Base-by-base conservation (phyloP, 2,113 vertebrate species). In the Periophthalmodon schlosseri region DNA sequence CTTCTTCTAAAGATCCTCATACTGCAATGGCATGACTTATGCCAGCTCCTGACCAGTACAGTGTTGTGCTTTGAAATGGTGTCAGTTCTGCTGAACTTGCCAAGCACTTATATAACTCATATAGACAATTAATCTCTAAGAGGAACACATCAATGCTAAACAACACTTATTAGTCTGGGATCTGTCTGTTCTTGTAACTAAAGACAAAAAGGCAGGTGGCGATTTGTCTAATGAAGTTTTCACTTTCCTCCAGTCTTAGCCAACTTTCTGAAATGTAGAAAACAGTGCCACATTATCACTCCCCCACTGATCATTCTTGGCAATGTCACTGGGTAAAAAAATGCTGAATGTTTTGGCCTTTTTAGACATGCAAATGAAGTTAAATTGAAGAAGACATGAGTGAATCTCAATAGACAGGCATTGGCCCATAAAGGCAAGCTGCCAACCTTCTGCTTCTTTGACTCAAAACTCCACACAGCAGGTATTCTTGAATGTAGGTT, bases 341-440 rank as follows among this genome's bases (percentile, higher is more conserved):
- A 65, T n/a, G 18, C 69, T 71, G 72, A 84, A 80, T 75, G 67
- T 80, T 87, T 86, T 76, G 86, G 74, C 71, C 77, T 88, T 86
- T 84, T 87, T 70, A 86, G 76, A 69, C 82, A 89, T 89, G 86
- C 68, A 86, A 86, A 89, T 88, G 36, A 88, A 72, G 28, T 66
- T 68, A 84, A 87, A 85, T 80, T 68, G 63, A 79, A 85, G 87
- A 83, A 82, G 64, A 80, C 72, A 36, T 1, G 2, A 85, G 69
- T 58, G 71, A 88, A 88, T 87, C 77, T 85, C 84, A 73, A 61
- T 77, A 86, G 85, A 89, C 86, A 79, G 80, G 74, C 68, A 79
- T 78, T 36, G 68, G 39, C 61, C 72, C 73, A 34, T n/a, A 20
- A 69, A 84, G 81, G 83, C 70, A 70, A 56, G 77, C 84, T 81